Base-by-base conservation (phyloP, 1,140 invertebrate genomes). In the Papilio dardanus region DNA sequence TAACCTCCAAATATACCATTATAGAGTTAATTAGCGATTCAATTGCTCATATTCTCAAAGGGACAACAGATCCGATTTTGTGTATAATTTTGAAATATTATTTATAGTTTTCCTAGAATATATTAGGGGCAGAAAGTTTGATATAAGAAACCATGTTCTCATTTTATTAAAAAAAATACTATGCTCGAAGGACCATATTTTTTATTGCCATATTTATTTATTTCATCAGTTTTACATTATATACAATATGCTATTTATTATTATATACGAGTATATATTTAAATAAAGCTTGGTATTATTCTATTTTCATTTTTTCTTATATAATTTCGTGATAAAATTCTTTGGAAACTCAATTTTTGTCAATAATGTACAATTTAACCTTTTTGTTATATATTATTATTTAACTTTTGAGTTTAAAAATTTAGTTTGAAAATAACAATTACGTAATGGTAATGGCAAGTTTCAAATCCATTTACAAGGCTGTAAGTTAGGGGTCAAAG, bases 161-260 rank as follows among this genome's bases (percentile, higher is more conserved):
- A 35, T 35, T 8, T 14, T 0, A 12, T 33, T 2, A 33, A 37
- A 37, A 14, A 37, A n/a, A 46, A 46, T 6, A 19, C 6, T 4
- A n/a, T n/a, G n/a, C 42, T 46, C n/a, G n/a, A 46, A 54, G 50
- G 50, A 54, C 50, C 21, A 54, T 54, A 19, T 46, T 19, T 37
- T 14, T 37, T 10, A n/a, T n/a, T n/a, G n/a, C n/a, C n/a, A n/a
- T n/a, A n/a, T n/a, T n/a, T n/a, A n/a, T n/a, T n/a, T n/a, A n/a
- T n/a, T n/a, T n/a, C n/a, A n/a, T n/a, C n/a, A n/a, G n/a, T n/a
- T n/a, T n/a, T n/a, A n/a, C n/a, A n/a, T n/a, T n/a, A n/a, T n/a
- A n/a, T n/a, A n/a, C n/a, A n/a, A n/a, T n/a, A n/a, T n/a, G n/a
- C n/a, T n/a, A n/a, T n/a, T n/a, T n/a, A n/a, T n/a, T n/a, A n/a